phyloP scores from a whole-genome alignment of 2,797 vertebrate genomes.

The Tapera naevia region DNA sequence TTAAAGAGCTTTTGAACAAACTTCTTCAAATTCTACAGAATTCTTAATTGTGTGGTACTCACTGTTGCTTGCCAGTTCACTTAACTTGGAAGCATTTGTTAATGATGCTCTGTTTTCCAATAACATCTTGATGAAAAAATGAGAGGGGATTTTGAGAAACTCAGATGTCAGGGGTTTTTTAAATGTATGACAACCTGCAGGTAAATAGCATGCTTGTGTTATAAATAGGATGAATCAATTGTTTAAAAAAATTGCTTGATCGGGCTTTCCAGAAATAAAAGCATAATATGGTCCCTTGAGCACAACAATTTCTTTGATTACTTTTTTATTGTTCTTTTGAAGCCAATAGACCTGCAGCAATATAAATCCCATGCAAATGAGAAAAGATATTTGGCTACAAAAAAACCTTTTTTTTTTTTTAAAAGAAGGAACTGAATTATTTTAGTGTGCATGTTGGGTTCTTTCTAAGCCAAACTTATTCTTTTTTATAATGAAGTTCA shows the following conservation, averaged over 20 bases:
- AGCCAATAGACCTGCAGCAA: conserved; percentile 7
- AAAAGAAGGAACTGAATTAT: not conserved
- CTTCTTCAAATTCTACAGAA: not conserved
- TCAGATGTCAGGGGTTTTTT: not conserved
- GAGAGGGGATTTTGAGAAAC: not conserved
- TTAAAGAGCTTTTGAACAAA: conserved; percentile 5
- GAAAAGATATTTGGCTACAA: conserved; percentile 4
- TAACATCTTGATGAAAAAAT: conserved; percentile 3
- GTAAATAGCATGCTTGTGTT: conserved; percentile 19
- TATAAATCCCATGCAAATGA: conserved; percentile 55
- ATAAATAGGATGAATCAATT: conserved; percentile 45
- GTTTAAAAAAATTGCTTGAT: conserved; percentile 27
- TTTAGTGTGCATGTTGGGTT: not conserved
- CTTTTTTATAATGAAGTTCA: not conserved
- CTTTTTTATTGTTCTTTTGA: conserved; percentile 61
- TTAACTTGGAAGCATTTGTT: not conserved
- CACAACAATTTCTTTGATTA: conserved; percentile 59
- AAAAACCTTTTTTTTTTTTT: not conserved
- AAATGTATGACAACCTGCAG: conserved; percentile 24
- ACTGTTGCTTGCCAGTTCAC: not conserved
- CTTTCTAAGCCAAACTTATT: not conserved
- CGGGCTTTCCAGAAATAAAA: conserved; percentile 46
- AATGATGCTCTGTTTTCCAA: not conserved
- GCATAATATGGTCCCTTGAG: conserved; percentile 33
- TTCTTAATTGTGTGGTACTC: not conserved